Percentiles rank a stretch among this genome's conserved stretches.
These are phyloP conservation scores for Busseola fusca DNA, from an alignment of 2,888 invertebrate species.

Conservation along the genomic window DNA sequence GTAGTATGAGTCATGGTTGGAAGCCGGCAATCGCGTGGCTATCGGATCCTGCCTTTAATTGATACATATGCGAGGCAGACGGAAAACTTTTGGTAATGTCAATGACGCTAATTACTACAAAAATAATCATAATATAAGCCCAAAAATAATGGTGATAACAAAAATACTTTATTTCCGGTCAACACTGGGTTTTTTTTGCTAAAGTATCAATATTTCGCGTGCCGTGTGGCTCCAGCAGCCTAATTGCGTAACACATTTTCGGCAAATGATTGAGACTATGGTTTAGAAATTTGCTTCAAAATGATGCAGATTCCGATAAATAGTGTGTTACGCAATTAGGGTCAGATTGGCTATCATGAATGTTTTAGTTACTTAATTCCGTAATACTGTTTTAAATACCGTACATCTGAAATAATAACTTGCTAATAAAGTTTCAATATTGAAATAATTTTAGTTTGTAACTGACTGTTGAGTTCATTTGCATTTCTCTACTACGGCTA, in stretches of 20 bases:
- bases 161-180: constrained; percentile 8
- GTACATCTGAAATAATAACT: constrained; percentile 32
- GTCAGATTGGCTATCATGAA: constrained; percentile 42
- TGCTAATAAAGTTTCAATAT: constrained; percentile 24
- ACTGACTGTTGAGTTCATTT: constrained; percentile 34
- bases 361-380: constrained; percentile 36
- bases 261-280: too few relatives aligned
- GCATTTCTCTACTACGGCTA: constrained; percentile 33
- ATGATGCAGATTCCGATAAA: too few relatives aligned
- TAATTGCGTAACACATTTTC: too few relatives aligned
- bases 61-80: constrained; percentile 46
- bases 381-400: constrained; percentile 36
- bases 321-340: too few relatives aligned
- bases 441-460: constrained; percentile 33
- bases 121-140: constrained; percentile 7
- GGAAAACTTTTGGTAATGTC: constrained; percentile 34
- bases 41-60: constrained; percentile 53
- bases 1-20: constrained; percentile 62
- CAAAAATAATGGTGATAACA: neutral
- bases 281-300: too few relatives aligned
- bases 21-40: constrained; percentile 49
- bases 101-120: constrained; percentile 24
- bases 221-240: constrained; percentile 33
- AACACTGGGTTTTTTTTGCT: constrained; percentile 13
- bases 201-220: constrained; percentile 18